Evolutionary conservation across 1,140 invertebrate species (phyloP), one percentile per base, ranked within the genome.

Genomic region (Apolygus lucorum): DNA sequence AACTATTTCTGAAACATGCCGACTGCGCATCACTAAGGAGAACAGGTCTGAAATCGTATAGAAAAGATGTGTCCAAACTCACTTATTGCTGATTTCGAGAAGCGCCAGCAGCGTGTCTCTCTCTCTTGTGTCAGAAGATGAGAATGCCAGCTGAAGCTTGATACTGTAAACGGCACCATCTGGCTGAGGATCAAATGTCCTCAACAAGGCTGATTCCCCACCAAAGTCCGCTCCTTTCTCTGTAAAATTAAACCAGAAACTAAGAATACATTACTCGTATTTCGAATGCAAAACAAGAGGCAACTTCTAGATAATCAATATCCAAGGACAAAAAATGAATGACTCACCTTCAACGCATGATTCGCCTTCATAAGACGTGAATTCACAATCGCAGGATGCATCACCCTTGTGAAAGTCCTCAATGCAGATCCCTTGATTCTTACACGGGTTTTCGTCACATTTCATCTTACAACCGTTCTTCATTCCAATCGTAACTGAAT

Each of bases 201-300:
- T 82, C 74, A 89, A 87, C 28, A 94, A 78, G 66, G 88, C 87
- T 22, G 90, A 91, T 74, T 93, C 88, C 0, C 92, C 92, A 72
- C 90, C 89, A 74, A 95, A 95, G 75, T 90, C 89, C 0, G 91
- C 91, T 2, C 91, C 92, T 77, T 92, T 92, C 77, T 94, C 92
- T 82, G 84, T 81, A 77, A 84, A 72, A 64, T 64, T 42, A 17
- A 42, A 42, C 34, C 34, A 42, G 34, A n/a, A n/a, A n/a, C n/a
- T n/a, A n/a, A n/a, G n/a, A n/a, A n/a, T n/a, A n/a, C n/a, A n/a
- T n/a, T n/a, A n/a, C n/a, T n/a, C n/a, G n/a, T n/a, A n/a, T n/a
- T n/a, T n/a, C n/a, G n/a, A n/a, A n/a, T n/a, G n/a, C n/a, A n/a
- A n/a, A n/a, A n/a, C n/a, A n/a, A n/a, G n/a, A 0, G 27, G 34